Evolutionary conservation across 1,140 invertebrate species (phyloP).

Genomic region (Micrasema longulum): DNA sequence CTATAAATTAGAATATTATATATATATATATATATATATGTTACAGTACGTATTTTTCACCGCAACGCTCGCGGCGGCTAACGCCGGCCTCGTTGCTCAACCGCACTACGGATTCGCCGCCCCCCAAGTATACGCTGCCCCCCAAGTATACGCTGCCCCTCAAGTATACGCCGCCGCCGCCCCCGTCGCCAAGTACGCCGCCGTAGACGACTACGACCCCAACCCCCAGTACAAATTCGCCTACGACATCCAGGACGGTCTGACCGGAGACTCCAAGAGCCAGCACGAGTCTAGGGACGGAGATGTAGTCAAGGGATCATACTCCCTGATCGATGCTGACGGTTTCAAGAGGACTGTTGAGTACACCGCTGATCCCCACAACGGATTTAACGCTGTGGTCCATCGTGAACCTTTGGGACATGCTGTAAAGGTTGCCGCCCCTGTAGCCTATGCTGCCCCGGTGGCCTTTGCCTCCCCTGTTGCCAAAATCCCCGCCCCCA

Average conservation of each 20-base stretch:
- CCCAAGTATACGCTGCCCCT: constrained; percentile 51
- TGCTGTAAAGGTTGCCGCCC: constrained; percentile 57
- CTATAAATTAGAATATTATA: too few species aligned
- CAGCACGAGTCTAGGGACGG: constrained; percentile 68
- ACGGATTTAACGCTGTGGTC: constrained; percentile 67
- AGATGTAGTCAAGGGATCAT: constrained; percentile 69
- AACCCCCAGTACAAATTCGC: constrained; percentile 70
- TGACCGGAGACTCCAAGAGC: too few species aligned
- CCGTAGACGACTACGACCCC: constrained; percentile 64
- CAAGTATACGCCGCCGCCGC: too few species aligned
- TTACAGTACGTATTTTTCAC: constrained; percentile 40
- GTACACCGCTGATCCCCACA: too few species aligned
- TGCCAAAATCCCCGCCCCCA: constrained; percentile 51
- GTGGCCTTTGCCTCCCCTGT: constrained; percentile 50
- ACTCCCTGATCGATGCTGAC: constrained; percentile 66
- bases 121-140: constrained; percentile 47
- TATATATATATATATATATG: too few species aligned
- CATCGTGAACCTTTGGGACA: constrained; percentile 61
- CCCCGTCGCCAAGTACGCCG: too few species aligned
- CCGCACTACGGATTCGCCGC: constrained; percentile 20
- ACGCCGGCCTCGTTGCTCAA: constrained; percentile 44
- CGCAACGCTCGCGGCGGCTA: constrained; percentile 32
- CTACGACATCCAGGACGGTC: too few species aligned
- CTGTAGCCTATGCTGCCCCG: constrained; percentile 11
- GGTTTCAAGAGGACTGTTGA: constrained; percentile 67